Evolutionary conservation across 2,797 vertebrate species (phyloP).

Genomic region (Lepilemur ruficaudatus): DNA sequence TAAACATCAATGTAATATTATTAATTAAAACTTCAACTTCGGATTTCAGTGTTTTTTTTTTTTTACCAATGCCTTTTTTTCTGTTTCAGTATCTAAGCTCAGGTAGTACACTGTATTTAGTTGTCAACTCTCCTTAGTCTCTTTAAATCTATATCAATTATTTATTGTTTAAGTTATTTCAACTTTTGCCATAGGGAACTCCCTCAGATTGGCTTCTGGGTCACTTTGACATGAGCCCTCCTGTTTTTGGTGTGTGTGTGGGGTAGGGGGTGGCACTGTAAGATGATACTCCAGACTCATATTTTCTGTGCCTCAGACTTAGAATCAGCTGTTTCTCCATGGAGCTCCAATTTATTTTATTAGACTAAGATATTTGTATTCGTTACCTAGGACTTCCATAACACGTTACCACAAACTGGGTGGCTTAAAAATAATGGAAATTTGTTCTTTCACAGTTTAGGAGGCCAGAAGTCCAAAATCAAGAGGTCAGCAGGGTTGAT

Average conservation of each 20-base stretch:
- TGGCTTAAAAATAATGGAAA: not conserved
- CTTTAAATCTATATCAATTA: not conserved
- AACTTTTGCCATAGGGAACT: not conserved
- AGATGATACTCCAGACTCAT: accelerated
- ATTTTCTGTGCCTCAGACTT: not conserved
- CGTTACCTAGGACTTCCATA: not conserved
- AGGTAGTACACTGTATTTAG: not conserved
- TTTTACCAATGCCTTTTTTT: not conserved
- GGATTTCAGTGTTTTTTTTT: not conserved
- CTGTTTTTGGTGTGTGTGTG: not conserved
- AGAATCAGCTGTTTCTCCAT: not conserved
- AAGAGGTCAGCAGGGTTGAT: not conserved
- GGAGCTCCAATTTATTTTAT: not conserved
- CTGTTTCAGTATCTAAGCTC: too few species aligned
- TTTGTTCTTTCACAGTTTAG: not conserved
- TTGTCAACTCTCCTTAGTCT: not conserved
- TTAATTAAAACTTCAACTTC: not conserved
- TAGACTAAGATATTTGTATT: not conserved
- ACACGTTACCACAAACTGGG: not conserved
- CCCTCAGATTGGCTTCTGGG: not conserved
- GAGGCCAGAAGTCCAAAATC: not conserved
- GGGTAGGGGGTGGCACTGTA: not conserved
- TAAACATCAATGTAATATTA: not conserved
- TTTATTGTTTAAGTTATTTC: not conserved
- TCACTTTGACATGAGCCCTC: not conserved